A percentile compares a stretch with the other conserved stretches of the same genome.
Evolutionary conservation across 2,113 vertebrate species (phyloP).

Genomic region (Dicrurus megarhynchus): DNA sequence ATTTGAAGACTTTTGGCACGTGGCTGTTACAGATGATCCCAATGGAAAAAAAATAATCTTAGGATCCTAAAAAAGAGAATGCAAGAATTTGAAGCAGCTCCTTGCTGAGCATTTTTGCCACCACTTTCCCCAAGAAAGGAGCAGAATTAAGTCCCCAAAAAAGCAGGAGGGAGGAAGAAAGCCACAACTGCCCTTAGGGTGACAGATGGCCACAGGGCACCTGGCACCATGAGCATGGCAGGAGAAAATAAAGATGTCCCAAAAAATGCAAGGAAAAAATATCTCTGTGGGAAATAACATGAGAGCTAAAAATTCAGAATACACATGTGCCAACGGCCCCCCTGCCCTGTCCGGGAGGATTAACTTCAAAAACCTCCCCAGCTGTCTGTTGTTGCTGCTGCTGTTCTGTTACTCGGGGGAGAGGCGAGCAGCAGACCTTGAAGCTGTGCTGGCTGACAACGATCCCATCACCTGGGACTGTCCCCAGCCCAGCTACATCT

Average conservation of each 20-base stretch:
- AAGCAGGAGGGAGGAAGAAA: background rate
- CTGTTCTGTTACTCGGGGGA: background rate
- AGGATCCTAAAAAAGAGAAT: background rate
- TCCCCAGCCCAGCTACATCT: background rate
- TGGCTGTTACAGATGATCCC: background rate
- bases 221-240: accelerated
- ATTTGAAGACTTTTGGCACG: background rate
- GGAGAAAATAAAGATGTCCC: background rate
- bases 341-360: background rate
- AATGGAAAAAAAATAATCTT: too few relatives aligned
- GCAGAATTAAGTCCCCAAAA: background rate
- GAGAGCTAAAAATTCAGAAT: background rate
- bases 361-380: background rate
- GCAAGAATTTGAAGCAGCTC: background rate
- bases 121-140: background rate
- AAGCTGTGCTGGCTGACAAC: background rate
- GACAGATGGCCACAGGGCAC: background rate
- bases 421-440: background rate
- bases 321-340: background rate
- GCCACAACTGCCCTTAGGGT: background rate
- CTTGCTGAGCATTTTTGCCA: background rate
- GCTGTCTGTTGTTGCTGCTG: background rate
- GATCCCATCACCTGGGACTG: background rate
- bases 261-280: background rate
- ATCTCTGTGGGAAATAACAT: background rate